phyloP scores from a whole-genome alignment of 1,140 invertebrate genomes.

The Drosophila kepulauana region DNA sequence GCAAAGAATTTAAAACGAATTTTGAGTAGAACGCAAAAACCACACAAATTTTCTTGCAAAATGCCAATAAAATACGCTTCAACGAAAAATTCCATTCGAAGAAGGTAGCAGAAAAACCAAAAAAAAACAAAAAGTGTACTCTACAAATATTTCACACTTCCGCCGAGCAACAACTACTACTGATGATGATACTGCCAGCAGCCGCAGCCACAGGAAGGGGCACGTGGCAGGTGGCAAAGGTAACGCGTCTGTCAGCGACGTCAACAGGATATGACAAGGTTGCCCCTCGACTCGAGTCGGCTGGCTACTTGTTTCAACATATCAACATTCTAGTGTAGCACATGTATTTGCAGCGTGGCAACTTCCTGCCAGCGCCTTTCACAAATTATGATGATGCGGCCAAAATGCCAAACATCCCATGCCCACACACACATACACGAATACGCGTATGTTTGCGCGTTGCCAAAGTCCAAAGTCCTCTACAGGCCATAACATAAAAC shows the following conservation, averaged over 20 bases:
- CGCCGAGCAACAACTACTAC: constrained; percentile 23
- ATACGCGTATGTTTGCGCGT: constrained; percentile 30
- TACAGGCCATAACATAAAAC: constrained; percentile 39
- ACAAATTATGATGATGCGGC: constrained; percentile 68
- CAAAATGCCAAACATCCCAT: constrained; percentile 52
- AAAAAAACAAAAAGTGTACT: constrained; percentile 29
- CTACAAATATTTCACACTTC: constrained; percentile 79
- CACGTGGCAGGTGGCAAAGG: background rate
- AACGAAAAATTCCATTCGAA: constrained; percentile 71
- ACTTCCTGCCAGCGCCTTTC: constrained; percentile 66
- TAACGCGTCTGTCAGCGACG: constrained; percentile 52
- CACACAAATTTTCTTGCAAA: constrained; percentile 69
- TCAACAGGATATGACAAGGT: constrained; percentile 80
- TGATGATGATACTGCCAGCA: background rate
- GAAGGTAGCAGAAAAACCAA: constrained; percentile 28
- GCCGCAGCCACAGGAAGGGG: constrained; percentile 5
- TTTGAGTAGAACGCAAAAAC: constrained; percentile 38
- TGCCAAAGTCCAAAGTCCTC: constrained; percentile 1
- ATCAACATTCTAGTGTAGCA: constrained; percentile 15
- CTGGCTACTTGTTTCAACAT: constrained; percentile 45
- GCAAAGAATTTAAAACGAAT: constrained; percentile 22
- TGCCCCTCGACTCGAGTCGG: constrained; percentile 6
- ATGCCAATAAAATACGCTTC: constrained; percentile 79
- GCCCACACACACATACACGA: constrained; percentile 5
- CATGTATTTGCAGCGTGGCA: constrained; percentile 22